phyloP scores from a whole-genome alignment of 2,888 invertebrate genomes.

The Mesorhabditis spiculigera region DNA sequence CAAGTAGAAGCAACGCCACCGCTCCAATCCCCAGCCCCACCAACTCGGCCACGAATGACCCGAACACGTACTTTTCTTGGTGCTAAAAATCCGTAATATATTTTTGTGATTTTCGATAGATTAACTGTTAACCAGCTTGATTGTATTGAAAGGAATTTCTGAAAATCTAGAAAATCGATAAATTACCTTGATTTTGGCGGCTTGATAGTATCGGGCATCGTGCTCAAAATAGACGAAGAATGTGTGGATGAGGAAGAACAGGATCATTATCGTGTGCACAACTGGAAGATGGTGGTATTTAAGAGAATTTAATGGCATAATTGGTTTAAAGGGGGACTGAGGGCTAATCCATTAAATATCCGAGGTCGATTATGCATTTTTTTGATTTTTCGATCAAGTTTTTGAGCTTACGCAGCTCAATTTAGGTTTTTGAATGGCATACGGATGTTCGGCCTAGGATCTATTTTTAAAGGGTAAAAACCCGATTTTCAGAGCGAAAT shows the following conservation, averaged over 20 bases:
- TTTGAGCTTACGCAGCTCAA: too few relatives aligned
- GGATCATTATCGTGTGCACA: conserved; percentile 44
- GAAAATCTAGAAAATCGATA: too few relatives aligned
- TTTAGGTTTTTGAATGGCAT: too few relatives aligned
- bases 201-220: conserved; percentile 27
- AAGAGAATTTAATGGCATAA: not conserved
- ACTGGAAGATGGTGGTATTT: conserved; percentile 15
- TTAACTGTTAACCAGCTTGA: not conserved
- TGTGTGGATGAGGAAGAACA: conserved; percentile 53
- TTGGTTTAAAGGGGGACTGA: too few relatives aligned
- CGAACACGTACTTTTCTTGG: conserved; percentile 39
- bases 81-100: not conserved
- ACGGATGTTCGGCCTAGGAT: too few relatives aligned
- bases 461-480: too few relatives aligned
- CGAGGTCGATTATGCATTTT: too few relatives aligned
- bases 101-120: not conserved
- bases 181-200: not conserved
- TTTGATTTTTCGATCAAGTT: too few relatives aligned
- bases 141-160: too few relatives aligned
- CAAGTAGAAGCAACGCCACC: conserved; percentile 39
- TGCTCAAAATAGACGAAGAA: conserved; percentile 54
- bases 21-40: conserved; percentile 39
- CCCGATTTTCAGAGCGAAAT: too few relatives aligned
- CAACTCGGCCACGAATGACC: conserved; percentile 38
- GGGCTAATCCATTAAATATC: too few relatives aligned